Base-by-base conservation (phyloP, 2,888 invertebrate species). In the Drosophila differens region DNA sequence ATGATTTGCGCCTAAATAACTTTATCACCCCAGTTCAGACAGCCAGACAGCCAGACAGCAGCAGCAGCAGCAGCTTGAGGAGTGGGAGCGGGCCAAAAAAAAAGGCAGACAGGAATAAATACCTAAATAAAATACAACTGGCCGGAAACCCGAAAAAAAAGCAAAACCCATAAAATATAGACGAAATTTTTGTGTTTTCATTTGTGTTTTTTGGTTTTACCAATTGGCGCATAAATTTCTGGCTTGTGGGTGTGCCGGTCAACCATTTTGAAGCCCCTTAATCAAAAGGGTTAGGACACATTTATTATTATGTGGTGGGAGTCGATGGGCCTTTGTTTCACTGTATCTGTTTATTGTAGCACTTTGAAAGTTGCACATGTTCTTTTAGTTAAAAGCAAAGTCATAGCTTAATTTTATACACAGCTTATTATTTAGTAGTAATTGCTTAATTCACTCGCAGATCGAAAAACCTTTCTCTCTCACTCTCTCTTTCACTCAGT, bases 1-100 rank as follows among this genome's bases (percentile, higher is more conserved):
- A 91, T 92, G 90, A 91, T 91, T 91, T 90, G 90, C 91, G 89
- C 85, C 86, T 85, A 82, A 91, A 91, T 92, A 91, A 91, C 92
- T 91, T 90, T 88, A 91, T 91, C 88, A 88, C 89, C 78, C 83
- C 64, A 73, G 7, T 33, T 61, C 28, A 49, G 60, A 52, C 72
- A 52, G 54, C 14, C 69, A 71, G 67, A 72, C 71, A 76, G 73
- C 22, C 54, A 61, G 67, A 70, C 68, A 74, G 33, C 33, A 33
- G 35, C 35, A 35, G 39, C 39, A 39, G 25, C 25, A 55, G 49
- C 28, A 19, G 28, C 44, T 44, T 44, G 44, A 44, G n/a, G 12
- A 44, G 44, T 22, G 39, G 41, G n/a, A 57, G 54, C 61, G 47
- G 54, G 16, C 33, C 30, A 6, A 41, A 25, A 44, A 12, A n/a